Percentiles rank a stretch among this genome's conserved stretches.
These are phyloP conservation scores for Orthosia gracilis DNA, from an alignment of 2,888 invertebrate genomes.

Conservation along the genomic window DNA sequence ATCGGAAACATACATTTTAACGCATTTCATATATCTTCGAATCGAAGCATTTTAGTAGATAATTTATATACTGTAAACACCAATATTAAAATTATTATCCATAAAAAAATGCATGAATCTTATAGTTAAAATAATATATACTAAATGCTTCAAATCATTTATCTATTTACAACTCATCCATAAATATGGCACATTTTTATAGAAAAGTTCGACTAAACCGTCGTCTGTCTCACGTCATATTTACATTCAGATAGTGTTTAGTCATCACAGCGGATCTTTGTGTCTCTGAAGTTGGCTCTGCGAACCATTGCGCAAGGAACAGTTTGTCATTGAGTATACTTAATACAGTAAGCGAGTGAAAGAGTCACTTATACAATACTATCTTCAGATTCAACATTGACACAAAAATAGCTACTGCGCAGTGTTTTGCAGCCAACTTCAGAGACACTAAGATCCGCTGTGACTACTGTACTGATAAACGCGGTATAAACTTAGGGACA, in stretches of 20 bases:
- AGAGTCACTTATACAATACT: too few species aligned
- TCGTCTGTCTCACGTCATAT: neutral
- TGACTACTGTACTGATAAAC: neutral
- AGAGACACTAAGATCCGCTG: too few species aligned
- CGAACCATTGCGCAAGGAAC: too few species aligned
- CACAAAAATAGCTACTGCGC: too few species aligned
- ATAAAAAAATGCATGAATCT: conserved; percentile 6
- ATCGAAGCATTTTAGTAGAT: conserved; percentile 35
- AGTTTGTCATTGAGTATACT: too few species aligned
- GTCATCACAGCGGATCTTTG: neutral
- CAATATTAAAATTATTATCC: conserved; percentile 6
- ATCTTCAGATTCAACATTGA: too few species aligned
- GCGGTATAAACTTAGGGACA: neutral
- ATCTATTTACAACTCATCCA: neutral
- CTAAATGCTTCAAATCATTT: conserved; percentile 5
- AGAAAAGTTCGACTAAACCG: neutral
- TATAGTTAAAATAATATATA: neutral
- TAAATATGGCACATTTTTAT: neutral
- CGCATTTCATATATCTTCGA: conserved; percentile 36
- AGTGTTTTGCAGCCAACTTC: too few species aligned
- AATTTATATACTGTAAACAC: conserved; percentile 23
- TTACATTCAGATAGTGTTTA: too few species aligned
- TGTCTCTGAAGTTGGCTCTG: too few species aligned
- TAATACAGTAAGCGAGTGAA: too few species aligned
- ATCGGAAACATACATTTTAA: conserved; percentile 29